Evolutionary conservation across 2,888 invertebrate species (phyloP), one percentile per base, ranked within the genome.

Genomic region (Machimus atricapillus): DNA sequence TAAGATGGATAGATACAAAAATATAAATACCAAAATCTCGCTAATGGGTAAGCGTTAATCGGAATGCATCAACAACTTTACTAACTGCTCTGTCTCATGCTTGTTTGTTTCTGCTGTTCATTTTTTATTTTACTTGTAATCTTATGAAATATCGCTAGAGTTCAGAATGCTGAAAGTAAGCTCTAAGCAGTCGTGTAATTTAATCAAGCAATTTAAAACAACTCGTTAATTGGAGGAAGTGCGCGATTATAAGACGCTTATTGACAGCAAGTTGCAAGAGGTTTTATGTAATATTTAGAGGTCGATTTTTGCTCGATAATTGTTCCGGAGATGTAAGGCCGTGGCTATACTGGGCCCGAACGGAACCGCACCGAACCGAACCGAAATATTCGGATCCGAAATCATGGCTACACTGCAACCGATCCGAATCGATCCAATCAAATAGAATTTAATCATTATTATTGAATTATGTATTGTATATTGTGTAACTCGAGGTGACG

Each of bases 31-130:
- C 66, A 83, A 83, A 83, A 58, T 73, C 83, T 83, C 83, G 66
- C 40, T 83, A 83, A 83, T 83, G 83, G 83, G 83, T 83, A 83
- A 83, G 83, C 83, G 83, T 83, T 83, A 83, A 58, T 83, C 43
- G 73, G 73, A 66, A 73, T 37, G 83, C 58, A 83, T 73, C 19
- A 34, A 27, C 12, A 37, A 40, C 34, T 40, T 27, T 66, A 83
- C 40, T 58, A 83, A 83, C 34, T 5, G 31, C 27, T 34, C 4
- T 46, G 14, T 78, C 23, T 79, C 66, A 83, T 16, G 23, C 58
- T 73, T 37, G 23, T 37, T 34, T 37, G 12, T 78, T 23, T 52
- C 52, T 52, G 52, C 19, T 78, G 40, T 40, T 37, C 34, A 6
- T n/a, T 40, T n/a, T 8, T 23, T 37, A 16, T n/a, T 37, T 37